These are phyloP conservation scores for Urechis unicinctus DNA, from an alignment of 2,888 invertebrate species.

Conservation along the genomic window DNA sequence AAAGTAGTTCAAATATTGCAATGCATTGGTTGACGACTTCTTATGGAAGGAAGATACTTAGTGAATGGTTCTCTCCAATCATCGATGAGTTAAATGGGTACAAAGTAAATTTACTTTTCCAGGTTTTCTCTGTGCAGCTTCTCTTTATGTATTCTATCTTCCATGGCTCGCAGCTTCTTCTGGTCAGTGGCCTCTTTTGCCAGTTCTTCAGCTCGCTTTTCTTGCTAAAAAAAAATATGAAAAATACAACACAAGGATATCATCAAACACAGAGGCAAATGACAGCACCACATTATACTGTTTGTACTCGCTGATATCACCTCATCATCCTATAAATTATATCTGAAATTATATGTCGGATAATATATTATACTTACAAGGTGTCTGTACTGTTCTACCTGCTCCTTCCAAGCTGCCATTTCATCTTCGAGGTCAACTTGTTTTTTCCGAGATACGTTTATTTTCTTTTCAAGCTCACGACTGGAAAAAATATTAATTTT, in stretches of 20 bases:
- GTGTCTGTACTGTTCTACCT: too few species aligned
- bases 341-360: too few species aligned
- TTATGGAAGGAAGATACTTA: too few species aligned
- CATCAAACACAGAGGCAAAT: too few species aligned
- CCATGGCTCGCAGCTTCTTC: background rate
- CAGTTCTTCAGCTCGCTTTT: background rate
- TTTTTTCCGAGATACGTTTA: slow-evolving; percentile 3
- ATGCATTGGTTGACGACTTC: too few species aligned
- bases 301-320: too few species aligned
- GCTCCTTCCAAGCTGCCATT: background rate
- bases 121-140: slow-evolving; percentile 4
- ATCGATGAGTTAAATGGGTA: too few species aligned
- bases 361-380: too few species aligned
- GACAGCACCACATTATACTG: too few species aligned
- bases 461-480: slow-evolving; percentile 1
- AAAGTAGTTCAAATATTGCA: too few species aligned
- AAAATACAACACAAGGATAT: background rate
- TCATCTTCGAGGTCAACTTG: slow-evolving; percentile 2
- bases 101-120: slow-evolving; percentile 3
- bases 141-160: background rate
- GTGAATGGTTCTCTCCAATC: too few species aligned
- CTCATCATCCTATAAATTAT: too few species aligned
- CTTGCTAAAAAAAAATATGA: slow-evolving; percentile 1
- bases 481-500: background rate
- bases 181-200: background rate